phyloP scores from a whole-genome alignment of 2,888 invertebrate species.

The Antheraea yamamai region DNA sequence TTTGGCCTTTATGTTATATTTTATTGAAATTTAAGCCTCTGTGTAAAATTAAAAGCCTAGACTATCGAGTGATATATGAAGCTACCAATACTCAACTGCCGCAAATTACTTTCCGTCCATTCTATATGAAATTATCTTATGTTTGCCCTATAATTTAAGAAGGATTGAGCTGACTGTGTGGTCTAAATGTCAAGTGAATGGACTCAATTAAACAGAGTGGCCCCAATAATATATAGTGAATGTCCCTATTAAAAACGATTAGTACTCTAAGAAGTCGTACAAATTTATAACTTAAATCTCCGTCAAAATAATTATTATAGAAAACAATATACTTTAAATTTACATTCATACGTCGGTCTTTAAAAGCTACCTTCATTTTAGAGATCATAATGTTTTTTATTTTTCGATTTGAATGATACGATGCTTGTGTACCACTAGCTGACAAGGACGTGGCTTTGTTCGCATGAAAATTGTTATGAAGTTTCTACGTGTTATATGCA shows the following conservation, averaged over 20 bases:
- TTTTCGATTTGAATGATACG: too few relatives aligned
- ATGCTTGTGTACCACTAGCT: too few relatives aligned
- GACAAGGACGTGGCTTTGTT: too few relatives aligned
- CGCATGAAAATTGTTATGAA: too few relatives aligned
- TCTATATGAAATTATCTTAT: background rate
- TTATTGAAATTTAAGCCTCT: background rate
- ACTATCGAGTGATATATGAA: background rate
- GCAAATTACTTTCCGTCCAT: background rate
- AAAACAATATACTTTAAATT: too few relatives aligned
- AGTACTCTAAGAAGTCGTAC: too few relatives aligned
- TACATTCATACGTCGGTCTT: too few relatives aligned
- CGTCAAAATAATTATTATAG: too few relatives aligned
- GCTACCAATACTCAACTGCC: background rate
- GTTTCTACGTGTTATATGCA: too few relatives aligned
- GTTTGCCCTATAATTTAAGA: background rate
- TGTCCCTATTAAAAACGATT: background rate
- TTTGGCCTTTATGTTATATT: background rate
- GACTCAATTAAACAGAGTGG: constrained; percentile 47
- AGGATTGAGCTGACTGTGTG: constrained; percentile 26
- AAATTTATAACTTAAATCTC: too few relatives aligned
- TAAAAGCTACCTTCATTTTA: too few relatives aligned
- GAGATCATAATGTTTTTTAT: too few relatives aligned
- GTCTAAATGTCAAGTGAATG: constrained; percentile 46
- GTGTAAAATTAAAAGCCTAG: background rate
- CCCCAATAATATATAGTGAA: constrained; percentile 23